phyloP scores from a whole-genome alignment of 2,797 vertebrate species.

The Phrynocephalus guinanensis region DNA sequence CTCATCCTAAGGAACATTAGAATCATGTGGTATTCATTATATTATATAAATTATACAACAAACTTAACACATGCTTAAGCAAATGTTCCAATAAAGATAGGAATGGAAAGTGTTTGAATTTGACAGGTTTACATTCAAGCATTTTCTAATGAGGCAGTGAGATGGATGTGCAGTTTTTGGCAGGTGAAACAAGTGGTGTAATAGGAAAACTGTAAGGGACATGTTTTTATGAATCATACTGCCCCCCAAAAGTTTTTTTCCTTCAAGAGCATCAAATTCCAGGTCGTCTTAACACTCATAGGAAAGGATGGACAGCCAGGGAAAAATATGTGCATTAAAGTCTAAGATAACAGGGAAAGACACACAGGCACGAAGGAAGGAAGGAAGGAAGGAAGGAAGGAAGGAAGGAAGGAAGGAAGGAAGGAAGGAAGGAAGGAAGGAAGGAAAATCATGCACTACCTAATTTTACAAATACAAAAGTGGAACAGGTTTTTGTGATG shows the following conservation, averaged over 20 bases:
- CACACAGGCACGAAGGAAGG: background rate
- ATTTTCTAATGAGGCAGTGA: background rate
- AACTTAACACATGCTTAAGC: no score
- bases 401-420: background rate
- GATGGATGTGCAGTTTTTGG: background rate
- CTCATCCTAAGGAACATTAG: no score
- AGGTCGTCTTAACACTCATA: conserved; percentile 50
- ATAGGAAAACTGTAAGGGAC: background rate
- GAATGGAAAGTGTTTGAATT: background rate
- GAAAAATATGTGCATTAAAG: conserved; percentile 24
- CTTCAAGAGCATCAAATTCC: conserved; percentile 23
- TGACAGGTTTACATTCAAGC: background rate
- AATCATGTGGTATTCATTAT: no score
- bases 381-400: conserved; percentile 11
- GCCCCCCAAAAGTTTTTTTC: background rate
- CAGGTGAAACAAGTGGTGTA: background rate
- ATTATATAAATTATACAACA: no score
- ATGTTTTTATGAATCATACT: conserved; percentile 14
- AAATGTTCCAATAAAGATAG: background rate
- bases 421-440: background rate
- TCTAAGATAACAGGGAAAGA: background rate
- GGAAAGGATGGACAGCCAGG: conserved; percentile 38
- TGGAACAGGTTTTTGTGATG: no score
- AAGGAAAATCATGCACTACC: conserved; percentile 34
- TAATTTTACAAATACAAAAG: no score